Conservation (phyloP, 2,888 invertebrate genomes). For the Cacoxenus indagator region DNA sequence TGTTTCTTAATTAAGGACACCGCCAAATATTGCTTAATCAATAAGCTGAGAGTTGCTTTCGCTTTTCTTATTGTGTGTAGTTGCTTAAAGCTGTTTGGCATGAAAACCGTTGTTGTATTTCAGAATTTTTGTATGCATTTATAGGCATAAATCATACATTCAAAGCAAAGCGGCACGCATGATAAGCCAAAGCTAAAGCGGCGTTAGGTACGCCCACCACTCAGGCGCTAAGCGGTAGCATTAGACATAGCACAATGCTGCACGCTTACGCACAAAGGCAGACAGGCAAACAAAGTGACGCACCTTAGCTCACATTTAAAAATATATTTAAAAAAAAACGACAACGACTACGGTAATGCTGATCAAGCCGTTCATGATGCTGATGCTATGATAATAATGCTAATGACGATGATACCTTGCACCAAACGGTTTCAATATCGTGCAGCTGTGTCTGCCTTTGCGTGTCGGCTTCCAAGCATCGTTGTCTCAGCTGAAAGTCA, state of each 20-base stretch:
- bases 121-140: neutral
- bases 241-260: neutral
- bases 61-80: constrained; percentile 40
- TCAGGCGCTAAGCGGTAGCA: constrained; percentile 17
- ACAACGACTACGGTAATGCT: neutral
- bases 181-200: neutral
- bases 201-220: neutral
- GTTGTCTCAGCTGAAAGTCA: constrained; percentile 44
- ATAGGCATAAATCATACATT: neutral
- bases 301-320: neutral
- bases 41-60: constrained; percentile 52
- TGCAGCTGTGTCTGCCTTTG: constrained; percentile 16
- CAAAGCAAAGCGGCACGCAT: neutral
- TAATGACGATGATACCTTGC: constrained; percentile 25
- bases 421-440: neutral
- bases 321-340: neutral
- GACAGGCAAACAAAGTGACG: neutral
- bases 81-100: no score
- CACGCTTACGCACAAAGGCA: neutral
- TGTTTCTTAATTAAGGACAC: constrained; percentile 58
- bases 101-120: neutral
- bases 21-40: constrained; percentile 54
- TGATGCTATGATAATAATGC: neutral
- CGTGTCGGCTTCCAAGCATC: constrained; percentile 1
- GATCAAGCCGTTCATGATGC: neutral